phyloP scores from a whole-genome alignment of 2,888 invertebrate species.

The Eustalomyia histrio region DNA sequence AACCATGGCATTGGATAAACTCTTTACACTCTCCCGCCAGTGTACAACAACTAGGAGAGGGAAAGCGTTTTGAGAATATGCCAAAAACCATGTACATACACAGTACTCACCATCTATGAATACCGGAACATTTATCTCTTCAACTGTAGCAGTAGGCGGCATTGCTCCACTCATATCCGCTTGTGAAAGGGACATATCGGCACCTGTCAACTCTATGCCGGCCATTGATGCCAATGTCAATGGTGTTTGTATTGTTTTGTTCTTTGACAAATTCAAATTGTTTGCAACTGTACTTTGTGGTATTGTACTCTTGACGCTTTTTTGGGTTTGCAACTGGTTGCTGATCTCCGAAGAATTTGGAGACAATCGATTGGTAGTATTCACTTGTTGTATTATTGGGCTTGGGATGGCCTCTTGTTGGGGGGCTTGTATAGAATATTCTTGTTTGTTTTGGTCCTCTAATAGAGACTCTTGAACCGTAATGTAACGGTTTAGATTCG shows the following conservation, averaged over 20 bases:
- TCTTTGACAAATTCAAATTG: conserved; percentile 43
- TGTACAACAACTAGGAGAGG: conserved; percentile 30
- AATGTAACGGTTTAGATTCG: conserved; percentile 27
- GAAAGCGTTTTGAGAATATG: conserved; percentile 36
- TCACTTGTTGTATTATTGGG: conserved; percentile 39
- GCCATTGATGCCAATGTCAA: conserved; percentile 74
- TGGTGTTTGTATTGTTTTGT: conserved; percentile 37
- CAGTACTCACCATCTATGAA: conserved; percentile 79
- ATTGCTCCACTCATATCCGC: conserved; percentile 78
- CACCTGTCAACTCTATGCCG: conserved; percentile 76
- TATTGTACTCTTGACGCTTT: conserved; percentile 42
- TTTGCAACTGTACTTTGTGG: conserved; percentile 35
- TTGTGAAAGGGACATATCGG: conserved; percentile 71
- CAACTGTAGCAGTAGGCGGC: conserved; percentile 78
- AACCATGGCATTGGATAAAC: conserved; percentile 54
- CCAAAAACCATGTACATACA: conserved; percentile 71
- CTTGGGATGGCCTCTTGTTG: conserved; percentile 11
- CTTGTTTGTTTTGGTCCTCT: neutral
- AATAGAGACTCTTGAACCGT: conserved; percentile 13
- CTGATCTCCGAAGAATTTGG: conserved; percentile 26
- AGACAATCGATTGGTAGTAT: conserved; percentile 27
- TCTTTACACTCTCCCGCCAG: conserved; percentile 38
- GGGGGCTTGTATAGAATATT: conserved; percentile 9
- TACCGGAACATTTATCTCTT: conserved; percentile 78
- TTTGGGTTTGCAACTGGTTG: conserved; percentile 28